A percentile compares a stretch with the other conserved stretches of the same genome.
Conservation (phyloP, 2,797 vertebrate genomes). For the Sebastolobus alascanus region DNA sequence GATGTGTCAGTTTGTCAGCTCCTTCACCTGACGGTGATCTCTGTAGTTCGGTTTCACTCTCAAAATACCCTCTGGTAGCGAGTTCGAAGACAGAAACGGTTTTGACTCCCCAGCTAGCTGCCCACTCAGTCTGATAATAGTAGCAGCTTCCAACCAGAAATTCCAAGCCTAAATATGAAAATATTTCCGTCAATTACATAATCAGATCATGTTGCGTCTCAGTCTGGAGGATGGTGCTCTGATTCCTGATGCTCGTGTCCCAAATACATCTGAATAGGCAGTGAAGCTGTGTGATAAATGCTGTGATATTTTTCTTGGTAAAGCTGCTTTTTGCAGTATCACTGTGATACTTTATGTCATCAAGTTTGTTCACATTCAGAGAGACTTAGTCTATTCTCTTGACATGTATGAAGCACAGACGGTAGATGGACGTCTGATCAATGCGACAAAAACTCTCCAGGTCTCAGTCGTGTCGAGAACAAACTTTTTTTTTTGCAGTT, state of each 20-base stretch:
- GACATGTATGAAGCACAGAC: conserved; percentile 22
- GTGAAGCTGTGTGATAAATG: conserved; percentile 24
- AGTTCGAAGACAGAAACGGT: conserved; percentile 30
- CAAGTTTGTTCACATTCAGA: conserved; percentile 16
- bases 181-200: conserved; percentile 54
- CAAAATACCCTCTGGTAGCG: conserved; percentile 20
- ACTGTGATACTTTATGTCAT: conserved; percentile 20
- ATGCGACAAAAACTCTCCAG: conserved; percentile 17
- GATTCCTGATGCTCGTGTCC: conserved; percentile 42
- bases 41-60: conserved; percentile 18
- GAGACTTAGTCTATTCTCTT: conserved; percentile 6
- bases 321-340: conserved; percentile 8
- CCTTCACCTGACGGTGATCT: conserved; percentile 52
- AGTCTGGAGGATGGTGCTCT: conserved; percentile 36
- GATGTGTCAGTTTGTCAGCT: conserved; percentile 52
- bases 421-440: conserved; percentile 30
- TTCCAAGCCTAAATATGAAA: conserved; percentile 42
- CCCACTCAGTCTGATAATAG: conserved; percentile 46
- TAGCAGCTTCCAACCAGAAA: conserved; percentile 34
- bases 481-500: not conserved
- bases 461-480: conserved; percentile 24
- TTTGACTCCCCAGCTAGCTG: conserved; percentile 39
- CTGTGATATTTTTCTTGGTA: conserved; percentile 22
- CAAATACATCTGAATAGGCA: conserved; percentile 38
- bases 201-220: conserved; percentile 46